Evolutionary conservation across 2,888 invertebrate genomes (phyloP), one percentile per base, ranked within the genome.

Genomic region (Anoplius nigerrimus): DNA sequence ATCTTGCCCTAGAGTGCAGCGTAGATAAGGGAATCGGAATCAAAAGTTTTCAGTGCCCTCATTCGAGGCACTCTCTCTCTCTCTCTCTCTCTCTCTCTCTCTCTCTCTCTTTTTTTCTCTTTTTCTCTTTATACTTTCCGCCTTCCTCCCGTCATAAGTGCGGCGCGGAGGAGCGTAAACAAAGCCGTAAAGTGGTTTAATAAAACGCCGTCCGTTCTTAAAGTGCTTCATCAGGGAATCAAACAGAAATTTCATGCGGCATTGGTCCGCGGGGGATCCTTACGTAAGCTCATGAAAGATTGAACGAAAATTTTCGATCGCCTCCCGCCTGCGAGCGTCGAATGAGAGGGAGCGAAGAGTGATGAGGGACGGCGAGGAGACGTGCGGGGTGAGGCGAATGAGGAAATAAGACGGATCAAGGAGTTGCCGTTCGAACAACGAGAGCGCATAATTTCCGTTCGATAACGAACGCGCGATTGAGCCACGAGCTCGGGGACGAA

Each of bases 191-290:
- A 66, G 59, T 27, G 16, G 21, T 62, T 71, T 57, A 57, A 69
- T 76, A 66, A 71, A 76, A 72, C 27, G 42, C 16, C 43, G 18
- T n/a, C 16, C 13, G 58, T 52, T 58, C 70, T 74, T 74, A 66
- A 63, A 66, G 53, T 4, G 42, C n/a, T 62, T 57, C 24, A 46
- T 62, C 34, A 58, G 42, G n/a, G 21, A 58, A 24, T 56, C 56
- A 52, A 55, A 34, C 34, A 34, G 34, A 48, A 48, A 48, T 20
- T 43, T 27, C 51, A 8, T n/a, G 13, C 13, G 13, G n/a, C 24
- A 15, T 52, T 34, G 34, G 34, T 34, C 15, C 5, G n/a, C n/a
- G n/a, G 16, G 16, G 16, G 4, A 20, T 48, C 48, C 18, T 16
- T 48, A 48, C 48, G 48, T 20, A 48, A 20, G 48, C 20, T 48